These are phyloP conservation scores for Arctia plantaginis DNA, from an alignment of 2,888 invertebrate species.

Conservation along the genomic window DNA sequence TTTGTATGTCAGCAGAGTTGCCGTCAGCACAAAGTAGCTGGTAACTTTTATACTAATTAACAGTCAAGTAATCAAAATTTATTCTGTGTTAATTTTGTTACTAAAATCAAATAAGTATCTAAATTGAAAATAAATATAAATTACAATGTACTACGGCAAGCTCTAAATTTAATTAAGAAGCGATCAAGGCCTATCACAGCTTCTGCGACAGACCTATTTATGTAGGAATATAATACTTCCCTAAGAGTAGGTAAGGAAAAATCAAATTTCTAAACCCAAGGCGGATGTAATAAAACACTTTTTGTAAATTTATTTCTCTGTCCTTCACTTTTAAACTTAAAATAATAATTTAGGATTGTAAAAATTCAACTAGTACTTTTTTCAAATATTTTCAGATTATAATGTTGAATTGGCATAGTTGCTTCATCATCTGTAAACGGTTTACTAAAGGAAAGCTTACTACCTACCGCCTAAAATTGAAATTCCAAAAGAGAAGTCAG, in stretches of 20 bases:
- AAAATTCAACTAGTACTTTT: no score
- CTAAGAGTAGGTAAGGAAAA: background rate
- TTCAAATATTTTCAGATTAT: background rate
- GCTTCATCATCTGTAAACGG: conserved; percentile 27
- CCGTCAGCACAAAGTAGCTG: conserved; percentile 35
- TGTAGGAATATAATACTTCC: no score
- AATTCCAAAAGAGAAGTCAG: conserved; percentile 26
- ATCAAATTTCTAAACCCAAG: no score
- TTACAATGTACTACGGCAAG: background rate
- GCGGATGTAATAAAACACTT: no score
- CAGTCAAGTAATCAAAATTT: conserved; percentile 43
- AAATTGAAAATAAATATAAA: background rate
- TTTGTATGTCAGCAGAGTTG: conserved; percentile 43
- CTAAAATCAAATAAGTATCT: background rate
- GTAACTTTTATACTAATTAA: conserved; percentile 47
- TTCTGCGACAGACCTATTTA: background rate
- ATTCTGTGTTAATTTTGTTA: conserved; percentile 9
- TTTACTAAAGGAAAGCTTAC: conserved; percentile 15
- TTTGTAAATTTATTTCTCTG: no score
- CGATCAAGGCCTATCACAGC: background rate
- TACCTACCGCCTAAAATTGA: conserved; percentile 23
- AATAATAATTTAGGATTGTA: no score
- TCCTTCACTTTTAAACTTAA: no score
- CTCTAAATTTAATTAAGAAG: background rate
- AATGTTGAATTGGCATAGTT: conserved; percentile 18